A percentile compares a stretch with the other conserved stretches of the same genome.
Evolutionary conservation across 2,797 vertebrate species (phyloP).

Genomic region (Enteromius afrohamiltoni): DNA sequence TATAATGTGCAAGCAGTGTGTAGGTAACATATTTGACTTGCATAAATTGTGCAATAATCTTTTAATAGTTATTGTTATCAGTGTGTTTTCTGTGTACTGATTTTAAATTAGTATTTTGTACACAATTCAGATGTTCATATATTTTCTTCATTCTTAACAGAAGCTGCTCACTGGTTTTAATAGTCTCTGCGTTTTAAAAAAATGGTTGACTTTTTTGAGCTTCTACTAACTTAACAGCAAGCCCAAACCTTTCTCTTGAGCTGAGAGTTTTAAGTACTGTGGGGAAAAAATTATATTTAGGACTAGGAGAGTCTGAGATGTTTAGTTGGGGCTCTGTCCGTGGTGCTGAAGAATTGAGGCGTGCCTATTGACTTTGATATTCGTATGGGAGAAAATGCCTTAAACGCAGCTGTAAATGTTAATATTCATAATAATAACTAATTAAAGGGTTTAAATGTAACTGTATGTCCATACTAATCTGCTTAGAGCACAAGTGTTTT

Average conservation of each 20-base stretch:
- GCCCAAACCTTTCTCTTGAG: neutral
- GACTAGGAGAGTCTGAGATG: neutral
- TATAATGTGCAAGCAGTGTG: neutral
- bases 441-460: neutral
- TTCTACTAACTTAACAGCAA: neutral
- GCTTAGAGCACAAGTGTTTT: neutral
- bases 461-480: neutral
- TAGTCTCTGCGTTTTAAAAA: neutral
- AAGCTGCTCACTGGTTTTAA: neutral
- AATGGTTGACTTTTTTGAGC: neutral
- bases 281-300: no score
- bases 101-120: no score
- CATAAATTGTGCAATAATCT: neutral
- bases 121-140: neutral
- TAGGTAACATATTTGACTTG: neutral
- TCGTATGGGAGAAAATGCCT: neutral
- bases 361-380: neutral
- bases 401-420: neutral
- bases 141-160: neutral
- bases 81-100: no score
- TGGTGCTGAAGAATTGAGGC: slow-evolving; percentile 54
- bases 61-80: neutral
- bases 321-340: slow-evolving; percentile 20
- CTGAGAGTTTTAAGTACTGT: neutral
- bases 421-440: neutral